Evolutionary conservation across 2,888 invertebrate genomes (phyloP).

Genomic region (Rhogogaster chlorosoma): DNA sequence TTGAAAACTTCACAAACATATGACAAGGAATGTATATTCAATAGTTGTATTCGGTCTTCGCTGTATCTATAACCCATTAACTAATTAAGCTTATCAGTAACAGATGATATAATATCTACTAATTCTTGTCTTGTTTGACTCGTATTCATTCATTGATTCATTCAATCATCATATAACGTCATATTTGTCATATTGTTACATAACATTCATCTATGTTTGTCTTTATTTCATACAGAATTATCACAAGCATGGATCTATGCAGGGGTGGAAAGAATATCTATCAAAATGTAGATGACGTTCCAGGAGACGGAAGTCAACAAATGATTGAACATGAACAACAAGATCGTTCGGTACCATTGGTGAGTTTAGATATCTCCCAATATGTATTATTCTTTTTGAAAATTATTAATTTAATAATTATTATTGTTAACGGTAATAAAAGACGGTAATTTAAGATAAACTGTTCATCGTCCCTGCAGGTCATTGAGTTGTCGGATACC

Average conservation of each 20-base stretch:
- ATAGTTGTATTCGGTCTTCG: background rate
- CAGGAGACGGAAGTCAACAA: conserved; percentile 60
- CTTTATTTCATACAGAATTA: conserved; percentile 13
- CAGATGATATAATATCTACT: background rate
- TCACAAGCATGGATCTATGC: conserved; percentile 34
- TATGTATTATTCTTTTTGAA: background rate
- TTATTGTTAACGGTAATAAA: background rate
- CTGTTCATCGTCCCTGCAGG: background rate
- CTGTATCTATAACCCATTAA: background rate
- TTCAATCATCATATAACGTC: background rate
- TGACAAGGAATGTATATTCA: background rate
- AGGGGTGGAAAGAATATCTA: background rate
- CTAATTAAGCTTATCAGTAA: background rate
- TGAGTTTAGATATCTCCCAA: background rate
- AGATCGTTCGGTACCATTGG: conserved; percentile 54
- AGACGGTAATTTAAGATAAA: background rate
- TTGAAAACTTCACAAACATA: background rate
- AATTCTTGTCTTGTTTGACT: background rate
- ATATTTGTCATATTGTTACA: background rate
- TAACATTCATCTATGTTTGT: background rate
- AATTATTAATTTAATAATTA: background rate
- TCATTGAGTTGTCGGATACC: conserved; percentile 36
- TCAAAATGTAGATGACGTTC: conserved; percentile 48
- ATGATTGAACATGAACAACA: conserved; percentile 64
- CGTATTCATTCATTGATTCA: background rate